Base-by-base conservation (phyloP, 2,797 vertebrate species). In the Australoheros facetus region DNA sequence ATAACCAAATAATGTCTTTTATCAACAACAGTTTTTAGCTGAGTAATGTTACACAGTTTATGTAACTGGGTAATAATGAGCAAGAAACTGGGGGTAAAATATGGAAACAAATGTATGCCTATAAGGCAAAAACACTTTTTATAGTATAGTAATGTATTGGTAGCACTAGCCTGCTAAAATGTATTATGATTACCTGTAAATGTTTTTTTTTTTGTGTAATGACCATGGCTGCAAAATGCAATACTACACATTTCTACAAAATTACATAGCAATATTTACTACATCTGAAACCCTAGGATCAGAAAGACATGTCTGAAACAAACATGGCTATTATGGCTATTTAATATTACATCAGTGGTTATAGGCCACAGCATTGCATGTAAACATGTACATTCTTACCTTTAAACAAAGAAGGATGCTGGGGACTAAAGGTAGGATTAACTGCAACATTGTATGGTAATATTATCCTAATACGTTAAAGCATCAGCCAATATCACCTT, bases 351-450 rank as follows among this genome's bases (percentile, higher is more conserved):
- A 3, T 13, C 21, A 11, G 21, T 26, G 13, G 45, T 45, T 23
- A 64, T 26, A 39, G 21, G 23, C 23, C 42, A 64, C 2, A 1
- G 37, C 37, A 45, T 45, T 45, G 26, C 26, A 26, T 26, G 26
- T 26, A 45, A 64, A 64, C 21, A 45, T 45, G 0, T 17, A 23
- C 21, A 64, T 26, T 17, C 13, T 64, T 64, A 45, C 42, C 14
- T 64, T 64, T 42, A 64, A 0, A 9, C 8, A n/a, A n/a, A n/a
- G 19, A 53, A 53, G 9, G 21, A 26, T 11, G 37, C 26, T 45
- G 60, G 21, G 14, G 23, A 64, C 14, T 14, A 26, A 45, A 17
- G 0, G 21, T 11, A 11, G 0, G 1, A 64, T 64, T 45, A 16
- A 64, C 3, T 28, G 45, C 4, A 64, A 4, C 8, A 2, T 26